Percentiles rank a stretch among this genome's conserved stretches.
Evolutionary conservation across 1,140 invertebrate species (phyloP).

Genomic region (Holcopasites calliopsidis): DNA sequence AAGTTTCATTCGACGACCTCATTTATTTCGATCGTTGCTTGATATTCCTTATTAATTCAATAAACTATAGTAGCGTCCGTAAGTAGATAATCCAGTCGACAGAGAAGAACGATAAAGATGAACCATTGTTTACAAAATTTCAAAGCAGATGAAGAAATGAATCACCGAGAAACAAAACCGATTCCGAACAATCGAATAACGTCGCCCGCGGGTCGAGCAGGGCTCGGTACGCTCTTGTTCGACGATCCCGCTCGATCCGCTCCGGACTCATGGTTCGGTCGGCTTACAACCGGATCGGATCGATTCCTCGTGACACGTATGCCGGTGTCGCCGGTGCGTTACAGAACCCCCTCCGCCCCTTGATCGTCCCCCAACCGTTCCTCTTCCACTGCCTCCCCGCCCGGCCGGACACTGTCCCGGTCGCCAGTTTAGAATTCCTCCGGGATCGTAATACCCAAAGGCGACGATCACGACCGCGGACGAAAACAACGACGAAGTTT

Average conservation of each 20-base stretch:
- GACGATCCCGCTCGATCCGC: conserved; percentile 54
- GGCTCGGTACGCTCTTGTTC: conserved; percentile 51
- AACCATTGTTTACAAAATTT: not conserved
- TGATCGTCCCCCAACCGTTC: not conserved
- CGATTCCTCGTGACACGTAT: conserved; percentile 69
- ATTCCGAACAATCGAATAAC: not conserved
- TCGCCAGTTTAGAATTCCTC: conserved; percentile 67
- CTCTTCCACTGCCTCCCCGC: not conserved
- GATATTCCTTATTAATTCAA: too few species aligned
- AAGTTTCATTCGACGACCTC: too few species aligned
- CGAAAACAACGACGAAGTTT: not conserved
- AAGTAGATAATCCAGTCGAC: too few species aligned
- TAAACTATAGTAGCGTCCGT: too few species aligned
- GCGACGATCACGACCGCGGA: not conserved
- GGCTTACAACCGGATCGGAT: conserved; percentile 72
- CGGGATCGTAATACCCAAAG: conserved; percentile 53
- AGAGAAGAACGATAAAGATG: not conserved
- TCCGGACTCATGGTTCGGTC: conserved; percentile 62
- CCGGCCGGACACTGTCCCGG: conserved; percentile 4
- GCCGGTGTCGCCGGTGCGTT: conserved; percentile 60
- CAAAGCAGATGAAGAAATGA: not conserved
- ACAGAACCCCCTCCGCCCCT: conserved; percentile 31
- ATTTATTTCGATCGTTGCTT: too few species aligned
- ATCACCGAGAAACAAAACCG: not conserved
- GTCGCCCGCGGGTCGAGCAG: conserved; percentile 12